Percentiles rank a stretch among this genome's conserved stretches.
These are phyloP conservation scores for Falco punctatus DNA, from an alignment of 2,113 vertebrate genomes.

Conservation along the genomic window DNA sequence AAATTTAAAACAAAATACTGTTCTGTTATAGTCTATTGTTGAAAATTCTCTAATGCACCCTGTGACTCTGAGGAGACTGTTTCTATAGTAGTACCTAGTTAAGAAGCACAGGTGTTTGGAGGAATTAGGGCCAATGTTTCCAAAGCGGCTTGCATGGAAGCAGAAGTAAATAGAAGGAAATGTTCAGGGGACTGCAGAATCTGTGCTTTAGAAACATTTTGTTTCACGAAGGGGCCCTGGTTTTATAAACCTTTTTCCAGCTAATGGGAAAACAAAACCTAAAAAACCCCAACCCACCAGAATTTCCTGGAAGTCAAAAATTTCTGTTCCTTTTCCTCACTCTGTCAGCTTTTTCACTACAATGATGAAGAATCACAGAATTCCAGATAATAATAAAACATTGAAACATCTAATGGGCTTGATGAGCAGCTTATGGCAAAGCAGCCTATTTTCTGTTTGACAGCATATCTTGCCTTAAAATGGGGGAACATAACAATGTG, in stretches of 20 bases:
- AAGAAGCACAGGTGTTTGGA: neutral
- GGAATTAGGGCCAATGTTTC: neutral
- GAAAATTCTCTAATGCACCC: neutral
- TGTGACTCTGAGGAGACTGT: neutral
- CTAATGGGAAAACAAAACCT: neutral
- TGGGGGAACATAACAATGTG: neutral
- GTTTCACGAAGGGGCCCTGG: neutral
- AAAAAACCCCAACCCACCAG: neutral
- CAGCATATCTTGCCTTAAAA: neutral
- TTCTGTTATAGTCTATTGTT: neutral
- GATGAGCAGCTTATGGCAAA: neutral
- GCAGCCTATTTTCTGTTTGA: neutral
- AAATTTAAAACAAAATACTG: neutral
- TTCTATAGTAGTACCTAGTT: neutral
- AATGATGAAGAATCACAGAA: neutral
- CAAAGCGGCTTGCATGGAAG: neutral
- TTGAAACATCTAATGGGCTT: neutral
- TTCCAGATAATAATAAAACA: neutral
- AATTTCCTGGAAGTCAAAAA: neutral
- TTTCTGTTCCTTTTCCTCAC: neutral
- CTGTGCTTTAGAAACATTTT: neutral
- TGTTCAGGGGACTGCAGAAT: neutral
- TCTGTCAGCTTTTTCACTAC: neutral
- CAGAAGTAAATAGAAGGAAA: neutral
- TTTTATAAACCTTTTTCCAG: neutral